phyloP scores from a whole-genome alignment of 2,888 invertebrate genomes.

The Anthophora plumipes region DNA sequence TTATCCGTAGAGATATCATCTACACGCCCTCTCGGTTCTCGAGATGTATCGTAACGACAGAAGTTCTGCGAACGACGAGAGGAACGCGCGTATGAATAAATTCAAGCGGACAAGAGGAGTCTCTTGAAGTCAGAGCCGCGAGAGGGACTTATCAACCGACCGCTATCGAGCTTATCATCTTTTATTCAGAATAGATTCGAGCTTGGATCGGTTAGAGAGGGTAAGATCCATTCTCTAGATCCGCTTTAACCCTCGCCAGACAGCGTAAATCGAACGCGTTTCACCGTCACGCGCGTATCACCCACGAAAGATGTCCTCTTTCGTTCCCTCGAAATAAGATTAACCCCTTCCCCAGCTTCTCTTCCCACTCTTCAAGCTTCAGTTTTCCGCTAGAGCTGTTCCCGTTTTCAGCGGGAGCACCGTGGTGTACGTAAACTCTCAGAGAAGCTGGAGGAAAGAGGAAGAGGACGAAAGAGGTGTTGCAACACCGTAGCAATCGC shows the following conservation, averaged over 20 bases:
- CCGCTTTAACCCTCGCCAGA: background rate
- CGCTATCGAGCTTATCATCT: constrained; percentile 52
- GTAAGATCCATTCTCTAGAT: constrained; percentile 11
- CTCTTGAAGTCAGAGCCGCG: constrained; percentile 20
- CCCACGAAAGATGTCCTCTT: background rate
- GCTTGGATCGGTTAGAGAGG: background rate
- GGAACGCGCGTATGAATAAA: constrained; percentile 47
- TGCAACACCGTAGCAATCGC: too few relatives aligned
- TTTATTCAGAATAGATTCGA: constrained; percentile 53
- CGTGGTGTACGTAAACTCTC: constrained; percentile 30
- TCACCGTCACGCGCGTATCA: constrained; percentile 25
- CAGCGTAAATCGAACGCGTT: constrained; percentile 25
- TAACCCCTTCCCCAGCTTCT: constrained; percentile 20
- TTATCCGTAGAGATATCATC: too few relatives aligned
- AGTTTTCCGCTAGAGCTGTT: constrained; percentile 41
- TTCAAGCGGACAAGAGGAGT: constrained; percentile 3
- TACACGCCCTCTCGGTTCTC: background rate
- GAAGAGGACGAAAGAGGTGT: background rate
- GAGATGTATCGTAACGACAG: background rate
- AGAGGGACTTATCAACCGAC: constrained; percentile 35
- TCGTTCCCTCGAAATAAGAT: constrained; percentile 45
- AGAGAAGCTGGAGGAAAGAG: background rate
- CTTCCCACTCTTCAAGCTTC: background rate
- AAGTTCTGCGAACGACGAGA: background rate
- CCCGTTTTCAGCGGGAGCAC: background rate